phyloP scores from a whole-genome alignment of 2,888 invertebrate species.

The Caenorhabditis angaria region DNA sequence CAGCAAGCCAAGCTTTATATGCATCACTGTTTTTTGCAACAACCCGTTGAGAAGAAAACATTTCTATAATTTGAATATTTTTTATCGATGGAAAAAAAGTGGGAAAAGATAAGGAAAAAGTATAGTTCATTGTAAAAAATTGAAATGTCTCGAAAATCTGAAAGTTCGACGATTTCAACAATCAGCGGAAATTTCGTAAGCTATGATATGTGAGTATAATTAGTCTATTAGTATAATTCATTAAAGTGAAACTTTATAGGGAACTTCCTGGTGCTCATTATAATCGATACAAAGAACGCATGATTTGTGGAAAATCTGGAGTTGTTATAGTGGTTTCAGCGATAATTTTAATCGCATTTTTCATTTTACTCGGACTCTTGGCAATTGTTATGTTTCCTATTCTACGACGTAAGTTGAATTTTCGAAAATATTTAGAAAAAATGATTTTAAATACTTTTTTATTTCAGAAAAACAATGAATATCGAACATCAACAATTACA shows the following conservation, averaged over 20 bases:
- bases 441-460: too few species aligned
- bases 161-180: constrained; percentile 6
- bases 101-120: not conserved
- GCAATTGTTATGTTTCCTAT: constrained; percentile 31
- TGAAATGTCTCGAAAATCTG: not conserved
- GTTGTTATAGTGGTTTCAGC: constrained; percentile 17
- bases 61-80: not conserved
- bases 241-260: too few species aligned
- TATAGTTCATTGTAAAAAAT: not conserved
- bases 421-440: too few species aligned
- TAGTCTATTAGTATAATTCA: not conserved
- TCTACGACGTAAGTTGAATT: constrained; percentile 34
- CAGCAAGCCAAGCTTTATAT: constrained; percentile 7
- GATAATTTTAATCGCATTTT: constrained; percentile 23
- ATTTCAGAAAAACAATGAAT: not conserved
- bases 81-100: not conserved
- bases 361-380: constrained; percentile 23
- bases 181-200: constrained; percentile 21
- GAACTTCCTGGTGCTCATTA: constrained; percentile 33
- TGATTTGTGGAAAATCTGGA: constrained; percentile 34
- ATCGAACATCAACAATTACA: not conserved
- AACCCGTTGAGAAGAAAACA: constrained; percentile 8
- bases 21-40: not conserved
- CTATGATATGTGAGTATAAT: constrained; percentile 28
- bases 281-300: constrained; percentile 17